phyloP scores from a whole-genome alignment of 2,113 vertebrate genomes.

The Gobiocypris rarus region DNA sequence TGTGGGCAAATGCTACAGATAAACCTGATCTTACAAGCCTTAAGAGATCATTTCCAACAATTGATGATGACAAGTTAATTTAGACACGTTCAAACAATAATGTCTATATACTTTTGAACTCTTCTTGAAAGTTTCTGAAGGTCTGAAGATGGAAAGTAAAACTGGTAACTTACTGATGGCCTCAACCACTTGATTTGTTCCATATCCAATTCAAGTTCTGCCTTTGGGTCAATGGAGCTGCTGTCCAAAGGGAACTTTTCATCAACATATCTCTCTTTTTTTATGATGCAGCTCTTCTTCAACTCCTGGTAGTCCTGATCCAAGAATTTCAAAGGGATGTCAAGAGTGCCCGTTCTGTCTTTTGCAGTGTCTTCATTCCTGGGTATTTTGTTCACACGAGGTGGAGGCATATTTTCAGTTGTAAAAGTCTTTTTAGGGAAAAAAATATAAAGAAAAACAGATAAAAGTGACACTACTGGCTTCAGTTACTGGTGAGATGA shows the following conservation, averaged over 20 bases:
- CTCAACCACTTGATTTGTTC: conserved; percentile 51
- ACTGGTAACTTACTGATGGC: conserved; percentile 50
- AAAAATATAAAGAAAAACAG: background rate
- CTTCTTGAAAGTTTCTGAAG: background rate
- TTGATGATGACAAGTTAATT: background rate
- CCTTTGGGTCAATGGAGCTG: conserved; percentile 60
- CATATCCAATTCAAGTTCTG: conserved; percentile 41
- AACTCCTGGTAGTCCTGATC: conserved; percentile 66
- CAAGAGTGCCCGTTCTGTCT: conserved; percentile 51
- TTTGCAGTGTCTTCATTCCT: conserved; percentile 53
- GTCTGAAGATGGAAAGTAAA: background rate
- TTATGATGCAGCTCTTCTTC: conserved; percentile 45
- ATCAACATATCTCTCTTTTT: conserved; percentile 54
- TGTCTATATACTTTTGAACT: too few species aligned
- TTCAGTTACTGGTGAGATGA: background rate
- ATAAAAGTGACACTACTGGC: background rate
- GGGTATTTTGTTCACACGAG: conserved; percentile 66
- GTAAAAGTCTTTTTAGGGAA: background rate
- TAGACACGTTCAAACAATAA: background rate
- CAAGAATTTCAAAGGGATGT: conserved; percentile 56
- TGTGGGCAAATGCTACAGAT: background rate
- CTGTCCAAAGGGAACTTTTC: conserved; percentile 66
- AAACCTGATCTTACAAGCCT: background rate
- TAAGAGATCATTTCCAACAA: background rate
- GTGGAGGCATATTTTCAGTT: conserved; percentile 64